phyloP scores from a whole-genome alignment of 2,113 vertebrate species.

The Anas platyrhynchos region DNA sequence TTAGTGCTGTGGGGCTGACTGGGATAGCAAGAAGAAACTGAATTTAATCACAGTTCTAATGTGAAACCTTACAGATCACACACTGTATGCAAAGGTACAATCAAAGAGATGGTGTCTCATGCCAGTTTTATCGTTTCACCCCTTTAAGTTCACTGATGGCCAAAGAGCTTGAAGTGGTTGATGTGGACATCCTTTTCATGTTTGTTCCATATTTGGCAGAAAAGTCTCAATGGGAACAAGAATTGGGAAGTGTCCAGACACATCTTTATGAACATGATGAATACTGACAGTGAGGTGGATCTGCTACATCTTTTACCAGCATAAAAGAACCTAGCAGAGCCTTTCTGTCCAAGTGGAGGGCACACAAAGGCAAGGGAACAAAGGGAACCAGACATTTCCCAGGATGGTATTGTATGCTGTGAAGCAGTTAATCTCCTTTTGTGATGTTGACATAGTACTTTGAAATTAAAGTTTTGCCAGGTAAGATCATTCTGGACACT shows the following conservation, averaged over 20 bases:
- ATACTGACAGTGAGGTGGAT: neutral
- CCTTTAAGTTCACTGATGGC: neutral
- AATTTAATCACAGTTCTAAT: neutral
- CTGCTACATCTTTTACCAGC: neutral
- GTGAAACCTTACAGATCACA: neutral
- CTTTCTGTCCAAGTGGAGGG: rapidly evolving
- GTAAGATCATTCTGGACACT: neutral
- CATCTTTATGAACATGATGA: neutral
- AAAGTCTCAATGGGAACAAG: neutral
- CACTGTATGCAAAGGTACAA: neutral
- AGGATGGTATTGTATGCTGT: neutral
- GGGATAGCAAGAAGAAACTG: neutral
- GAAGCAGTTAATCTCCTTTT: neutral
- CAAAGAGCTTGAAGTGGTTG: neutral
- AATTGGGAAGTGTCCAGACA: neutral
- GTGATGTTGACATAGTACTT: neutral
- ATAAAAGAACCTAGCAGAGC: neutral
- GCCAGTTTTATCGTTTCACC: neutral
- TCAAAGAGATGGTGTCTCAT: neutral
- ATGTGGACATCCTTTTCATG: neutral
- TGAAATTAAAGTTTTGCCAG: neutral
- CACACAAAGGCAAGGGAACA: neutral
- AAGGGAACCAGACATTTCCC: neutral
- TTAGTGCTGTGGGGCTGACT: neutral
- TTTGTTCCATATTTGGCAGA: neutral